Evolutionary conservation across 2,797 vertebrate species (phyloP).

Genomic region (Decapterus maruadsi): DNA sequence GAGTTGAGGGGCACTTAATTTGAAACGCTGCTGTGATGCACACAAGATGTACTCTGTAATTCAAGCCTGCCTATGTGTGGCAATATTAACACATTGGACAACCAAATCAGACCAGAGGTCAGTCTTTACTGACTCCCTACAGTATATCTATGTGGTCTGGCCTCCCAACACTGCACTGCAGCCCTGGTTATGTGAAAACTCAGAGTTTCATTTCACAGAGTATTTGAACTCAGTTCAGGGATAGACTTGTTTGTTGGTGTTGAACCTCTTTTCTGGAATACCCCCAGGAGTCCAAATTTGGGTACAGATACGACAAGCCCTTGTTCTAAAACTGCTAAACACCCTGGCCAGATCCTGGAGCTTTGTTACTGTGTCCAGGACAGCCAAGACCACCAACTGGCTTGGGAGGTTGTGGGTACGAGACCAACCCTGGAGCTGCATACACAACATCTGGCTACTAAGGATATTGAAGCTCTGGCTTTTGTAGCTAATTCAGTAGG

Average conservation of each 20-base stretch:
- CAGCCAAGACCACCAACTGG: constrained; percentile 85
- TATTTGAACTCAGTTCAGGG: too few species aligned
- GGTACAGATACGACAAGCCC: constrained; percentile 83
- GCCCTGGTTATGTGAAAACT: too few species aligned
- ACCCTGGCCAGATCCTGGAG: too few species aligned
- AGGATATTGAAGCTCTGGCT: constrained; percentile 88
- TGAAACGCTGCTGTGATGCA: background rate
- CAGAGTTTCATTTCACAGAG: too few species aligned
- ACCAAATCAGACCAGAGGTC: constrained; percentile 85
- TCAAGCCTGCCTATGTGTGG: background rate
- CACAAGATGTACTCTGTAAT: background rate
- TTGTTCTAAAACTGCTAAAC: constrained; percentile 80
- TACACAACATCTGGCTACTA: constrained; percentile 88
- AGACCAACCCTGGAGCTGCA: constrained; percentile 86
- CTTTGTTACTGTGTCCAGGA: constrained; percentile 89
- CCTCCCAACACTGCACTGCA: constrained; percentile 79
- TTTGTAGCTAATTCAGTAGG: constrained; percentile 84
- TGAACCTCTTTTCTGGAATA: too few species aligned
- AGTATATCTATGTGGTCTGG: constrained; percentile 91
- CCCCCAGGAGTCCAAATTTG: constrained; percentile 45
- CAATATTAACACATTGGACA: constrained; percentile 83
- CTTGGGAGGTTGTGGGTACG: constrained; percentile 70
- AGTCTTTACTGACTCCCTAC: constrained; percentile 86
- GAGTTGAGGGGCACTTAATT: background rate
- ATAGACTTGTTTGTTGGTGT: too few species aligned